Conservation (phyloP, 2,888 invertebrate genomes). For the Drosophila antonietae region DNA sequence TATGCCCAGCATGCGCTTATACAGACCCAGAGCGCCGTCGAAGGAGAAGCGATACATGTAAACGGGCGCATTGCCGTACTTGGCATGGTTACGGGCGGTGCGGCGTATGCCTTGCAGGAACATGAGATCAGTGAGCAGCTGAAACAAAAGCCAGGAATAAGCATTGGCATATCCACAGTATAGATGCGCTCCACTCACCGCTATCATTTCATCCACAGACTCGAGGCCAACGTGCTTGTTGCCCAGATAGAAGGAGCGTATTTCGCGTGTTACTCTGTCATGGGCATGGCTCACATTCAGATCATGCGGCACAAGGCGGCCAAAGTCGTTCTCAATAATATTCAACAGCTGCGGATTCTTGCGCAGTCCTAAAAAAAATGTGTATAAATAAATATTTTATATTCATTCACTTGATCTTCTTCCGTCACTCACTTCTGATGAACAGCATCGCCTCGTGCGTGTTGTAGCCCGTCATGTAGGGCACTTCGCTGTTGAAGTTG, state of each 20-base stretch:
- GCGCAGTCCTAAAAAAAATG: slow-evolving; percentile 85
- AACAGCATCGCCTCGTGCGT: slow-evolving; percentile 88
- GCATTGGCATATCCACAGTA: too few species aligned
- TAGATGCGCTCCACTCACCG: slow-evolving; percentile 49
- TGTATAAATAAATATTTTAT: too few species aligned
- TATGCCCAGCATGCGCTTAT: slow-evolving; percentile 87
- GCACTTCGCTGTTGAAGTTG: slow-evolving; percentile 86
- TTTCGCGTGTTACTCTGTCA: slow-evolving; percentile 85
- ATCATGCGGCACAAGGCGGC: slow-evolving; percentile 86
- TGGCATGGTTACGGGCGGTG: slow-evolving; percentile 85
- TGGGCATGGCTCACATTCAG: slow-evolving; percentile 82
- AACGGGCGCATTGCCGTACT: slow-evolving; percentile 85
- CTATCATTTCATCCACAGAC: slow-evolving; percentile 86
- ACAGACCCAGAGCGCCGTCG: slow-evolving; percentile 87
- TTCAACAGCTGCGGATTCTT: slow-evolving; percentile 86
- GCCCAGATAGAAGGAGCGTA: slow-evolving; percentile 87
- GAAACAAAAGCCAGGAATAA: slow-evolving; percentile 19
- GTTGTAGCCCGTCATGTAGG: slow-evolving; percentile 88
- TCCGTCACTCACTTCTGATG: slow-evolving; percentile 85
- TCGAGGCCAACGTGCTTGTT: slow-evolving; percentile 86
- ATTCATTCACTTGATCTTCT: rapidly evolving
- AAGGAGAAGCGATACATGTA: slow-evolving; percentile 88
- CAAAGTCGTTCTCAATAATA: slow-evolving; percentile 86
- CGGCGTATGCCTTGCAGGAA: slow-evolving; percentile 87
- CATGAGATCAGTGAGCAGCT: slow-evolving; percentile 88